Base-by-base conservation (phyloP, 2,888 invertebrate genomes). In the Cheilosia grossa region DNA sequence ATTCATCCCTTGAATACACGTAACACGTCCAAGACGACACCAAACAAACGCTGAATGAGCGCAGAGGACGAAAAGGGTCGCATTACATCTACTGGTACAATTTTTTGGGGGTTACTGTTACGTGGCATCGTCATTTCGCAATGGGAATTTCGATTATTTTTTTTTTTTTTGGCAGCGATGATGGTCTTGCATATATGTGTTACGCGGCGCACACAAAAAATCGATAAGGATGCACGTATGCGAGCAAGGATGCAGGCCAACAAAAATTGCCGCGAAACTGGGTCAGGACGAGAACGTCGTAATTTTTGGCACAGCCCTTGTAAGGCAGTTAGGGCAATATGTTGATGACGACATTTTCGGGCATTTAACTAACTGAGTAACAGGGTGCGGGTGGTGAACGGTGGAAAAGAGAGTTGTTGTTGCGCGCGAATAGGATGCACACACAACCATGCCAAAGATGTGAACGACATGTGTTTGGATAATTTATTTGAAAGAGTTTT, bases 201-300 rank as follows among this genome's bases (percentile, higher is more conserved):
- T 79, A 79, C 79, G 70, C 80, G 69, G 47, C 19, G 17, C 13
- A 47, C 19, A 44, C 17, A 59, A 74, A 75, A 80, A 85, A 85
- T 85, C 83, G 75, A 85, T 85, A 75, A 17, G 70, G 83, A 85
- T 85, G 70, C 78, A 74, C 37, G 58, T 40, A 27, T 40, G 33
- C 17, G 53, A 37, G 13, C 30, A 27, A 75, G 74, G 80, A 80
- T 80, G 70, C 80, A 80, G 83, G 83, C 80, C 83, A 85, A 75
- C 56, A 6, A 64, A 75, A 75, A 15, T 51, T 51, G 47, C 69
- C 9, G 19, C 70, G 33, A 61, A 64, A 85, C 61, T 85, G 70
- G 83, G 83, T 85, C 83, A 85, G 80, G 70, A 85, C 51, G 75
- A 69, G 67, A 74, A 61, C 58, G 75, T 61, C 59, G 75, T 70